Conservation (phyloP, 2,888 invertebrate genomes). For the Tipula lateralis region DNA sequence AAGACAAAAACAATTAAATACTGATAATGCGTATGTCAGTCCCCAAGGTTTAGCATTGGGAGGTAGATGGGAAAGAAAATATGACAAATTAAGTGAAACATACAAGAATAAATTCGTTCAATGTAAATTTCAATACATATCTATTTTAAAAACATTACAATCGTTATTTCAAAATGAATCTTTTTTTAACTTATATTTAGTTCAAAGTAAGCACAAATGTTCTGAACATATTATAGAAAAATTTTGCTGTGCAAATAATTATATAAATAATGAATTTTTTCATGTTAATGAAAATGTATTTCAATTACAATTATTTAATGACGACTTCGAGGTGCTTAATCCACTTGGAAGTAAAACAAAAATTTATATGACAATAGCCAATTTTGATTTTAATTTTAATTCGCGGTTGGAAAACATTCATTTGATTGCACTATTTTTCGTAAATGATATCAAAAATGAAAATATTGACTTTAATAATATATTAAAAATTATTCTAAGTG, state of each 20-base stretch:
- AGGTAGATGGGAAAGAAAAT: constrained; percentile 12
- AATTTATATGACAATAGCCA: background rate
- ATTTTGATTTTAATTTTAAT: background rate
- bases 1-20: background rate
- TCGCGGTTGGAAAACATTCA: background rate
- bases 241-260: too few species aligned
- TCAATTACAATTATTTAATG: too few species aligned
- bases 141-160: background rate
- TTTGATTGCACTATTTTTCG: background rate
- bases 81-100: background rate
- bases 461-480: background rate
- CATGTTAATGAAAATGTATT: too few species aligned
- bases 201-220: too few species aligned
- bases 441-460: background rate
- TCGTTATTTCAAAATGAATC: background rate
- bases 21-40: background rate
- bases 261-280: too few species aligned
- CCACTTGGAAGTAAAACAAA: too few species aligned
- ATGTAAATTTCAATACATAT: background rate
- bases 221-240: too few species aligned
- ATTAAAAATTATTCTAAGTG: background rate
- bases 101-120: background rate
- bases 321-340: too few species aligned
- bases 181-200: background rate
- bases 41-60: background rate